Base-by-base conservation (phyloP, 2,797 vertebrate genomes). In the Helicolenus hilgendorfi region DNA sequence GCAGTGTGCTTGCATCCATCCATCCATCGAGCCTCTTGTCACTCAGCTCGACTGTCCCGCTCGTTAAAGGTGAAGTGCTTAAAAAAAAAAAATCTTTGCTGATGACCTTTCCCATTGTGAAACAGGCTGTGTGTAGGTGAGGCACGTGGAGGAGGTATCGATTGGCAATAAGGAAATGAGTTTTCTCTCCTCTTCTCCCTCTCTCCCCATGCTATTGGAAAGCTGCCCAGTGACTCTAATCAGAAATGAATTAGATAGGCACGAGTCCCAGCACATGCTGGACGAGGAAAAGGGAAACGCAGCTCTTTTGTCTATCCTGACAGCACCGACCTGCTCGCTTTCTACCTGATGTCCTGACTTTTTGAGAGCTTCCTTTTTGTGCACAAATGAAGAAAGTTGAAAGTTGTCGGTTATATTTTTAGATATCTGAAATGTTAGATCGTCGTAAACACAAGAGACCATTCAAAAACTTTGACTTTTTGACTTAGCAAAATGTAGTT, bases 131-230 rank as follows among this genome's bases (percentile, higher is more conserved):
- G 35, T 83, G 84, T 87, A 89, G 86, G 86, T 91, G 89, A 60
- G 68, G 31, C 90, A 74, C 68, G 69, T 64, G 92, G 72, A 58
- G 92, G 72, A 75, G 26, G 6, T 74, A 95, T 95, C 33, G 92
- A 96, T 93, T 69, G 77, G 84, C 65, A 82, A 86, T 89, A 88
- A 94, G 91, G 94, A 92, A 91, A 92, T 75, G 4, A 89, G 72
- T 83, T 89, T 88, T 83, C 72, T 72, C 76, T 41, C 77, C 33
- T 81, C 26, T 24, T 41, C 33, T 64, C 29, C 60, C 83, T 38
- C 64, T 70, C 83, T 60, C 49, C 26, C 31, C 33, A 11, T 35
- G 73, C 41, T 20, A 4, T 58, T 27, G 91, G 67, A 91, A 77
- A 71, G 79, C 68, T 85, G 84, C 90, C 89, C 85, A 18, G 77